phyloP scores from a whole-genome alignment of 2,113 vertebrate species.

The Gobio gobio region DNA sequence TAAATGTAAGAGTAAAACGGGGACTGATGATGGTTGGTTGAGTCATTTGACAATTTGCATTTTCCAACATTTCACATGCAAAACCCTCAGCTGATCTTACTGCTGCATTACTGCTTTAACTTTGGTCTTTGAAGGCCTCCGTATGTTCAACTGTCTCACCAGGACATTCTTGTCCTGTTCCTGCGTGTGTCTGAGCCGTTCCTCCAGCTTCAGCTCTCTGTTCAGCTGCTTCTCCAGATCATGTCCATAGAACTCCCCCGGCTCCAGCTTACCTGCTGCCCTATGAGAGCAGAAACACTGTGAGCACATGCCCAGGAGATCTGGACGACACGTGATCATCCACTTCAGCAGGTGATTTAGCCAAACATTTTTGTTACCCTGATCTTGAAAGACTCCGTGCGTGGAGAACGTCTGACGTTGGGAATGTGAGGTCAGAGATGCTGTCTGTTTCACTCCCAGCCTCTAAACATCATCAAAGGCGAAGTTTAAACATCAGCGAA shows the following conservation, averaged over 20 bases:
- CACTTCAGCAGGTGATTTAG: neutral
- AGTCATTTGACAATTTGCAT: neutral
- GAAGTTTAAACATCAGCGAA: neutral
- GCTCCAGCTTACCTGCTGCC: constrained; percentile 75
- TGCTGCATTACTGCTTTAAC: neutral
- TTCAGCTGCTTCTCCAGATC: constrained; percentile 91
- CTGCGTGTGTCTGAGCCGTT: constrained; percentile 88
- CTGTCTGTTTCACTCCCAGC: constrained; percentile 90
- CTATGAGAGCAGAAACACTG: constrained; percentile 5
- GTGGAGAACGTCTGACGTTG: constrained; percentile 82
- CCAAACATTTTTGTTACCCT: neutral
- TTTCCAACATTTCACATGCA: neutral
- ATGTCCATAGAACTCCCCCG: constrained; percentile 86
- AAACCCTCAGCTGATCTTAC: neutral
- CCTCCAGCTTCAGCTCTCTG: constrained; percentile 88
- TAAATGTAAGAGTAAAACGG: neutral
- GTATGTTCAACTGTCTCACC: constrained; percentile 71
- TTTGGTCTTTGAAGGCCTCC: neutral
- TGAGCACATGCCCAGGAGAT: neutral
- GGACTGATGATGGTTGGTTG: neutral
- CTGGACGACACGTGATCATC: neutral
- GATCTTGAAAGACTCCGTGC: constrained; percentile 71
- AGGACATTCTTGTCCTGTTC: constrained; percentile 87
- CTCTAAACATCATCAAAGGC: constrained; percentile 72
- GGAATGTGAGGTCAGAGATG: constrained; percentile 75